phyloP scores from a whole-genome alignment of 2,888 invertebrate species.

The Ectropis crepuscularia region DNA sequence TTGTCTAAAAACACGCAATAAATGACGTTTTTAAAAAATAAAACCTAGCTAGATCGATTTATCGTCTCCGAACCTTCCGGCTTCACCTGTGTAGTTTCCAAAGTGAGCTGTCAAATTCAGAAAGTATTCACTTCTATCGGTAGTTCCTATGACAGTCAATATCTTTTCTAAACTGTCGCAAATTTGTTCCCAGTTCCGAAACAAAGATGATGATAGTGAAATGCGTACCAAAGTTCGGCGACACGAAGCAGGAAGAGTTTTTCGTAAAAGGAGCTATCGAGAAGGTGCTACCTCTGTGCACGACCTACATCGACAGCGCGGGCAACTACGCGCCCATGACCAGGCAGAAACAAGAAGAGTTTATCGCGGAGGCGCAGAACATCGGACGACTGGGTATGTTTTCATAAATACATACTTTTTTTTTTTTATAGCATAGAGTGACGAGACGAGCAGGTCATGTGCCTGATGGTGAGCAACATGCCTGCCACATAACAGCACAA shows the following conservation, averaged over 20 bases:
- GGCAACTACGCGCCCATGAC: constrained; percentile 89
- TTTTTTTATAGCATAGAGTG: too few relatives aligned
- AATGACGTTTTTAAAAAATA: too few relatives aligned
- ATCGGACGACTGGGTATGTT: constrained; percentile 92
- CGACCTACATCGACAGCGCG: constrained; percentile 90
- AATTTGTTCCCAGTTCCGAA: constrained; percentile 88
- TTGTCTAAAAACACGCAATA: too few relatives aligned
- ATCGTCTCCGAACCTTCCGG: too few relatives aligned
- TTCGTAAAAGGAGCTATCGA: constrained; percentile 99
- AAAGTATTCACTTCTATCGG: too few relatives aligned
- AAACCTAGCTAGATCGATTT: too few relatives aligned
- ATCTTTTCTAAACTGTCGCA: not conserved
- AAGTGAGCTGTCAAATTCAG: too few relatives aligned
- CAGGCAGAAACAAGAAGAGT: constrained; percentile 92
- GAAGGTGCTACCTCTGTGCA: constrained; percentile 93
- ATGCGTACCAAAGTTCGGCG: constrained; percentile 92
- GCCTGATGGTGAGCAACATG: too few relatives aligned
- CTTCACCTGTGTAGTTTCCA: too few relatives aligned
- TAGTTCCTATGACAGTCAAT: not conserved
- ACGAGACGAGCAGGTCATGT: too few relatives aligned
- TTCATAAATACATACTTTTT: not conserved
- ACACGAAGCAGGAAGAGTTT: constrained; percentile 89
- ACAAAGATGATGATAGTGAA: constrained; percentile 99
- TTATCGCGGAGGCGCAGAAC: constrained; percentile 92
- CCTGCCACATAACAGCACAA: too few relatives aligned